phyloP scores from a whole-genome alignment of 1,140 invertebrate genomes.

The Apolygus lucorum region DNA sequence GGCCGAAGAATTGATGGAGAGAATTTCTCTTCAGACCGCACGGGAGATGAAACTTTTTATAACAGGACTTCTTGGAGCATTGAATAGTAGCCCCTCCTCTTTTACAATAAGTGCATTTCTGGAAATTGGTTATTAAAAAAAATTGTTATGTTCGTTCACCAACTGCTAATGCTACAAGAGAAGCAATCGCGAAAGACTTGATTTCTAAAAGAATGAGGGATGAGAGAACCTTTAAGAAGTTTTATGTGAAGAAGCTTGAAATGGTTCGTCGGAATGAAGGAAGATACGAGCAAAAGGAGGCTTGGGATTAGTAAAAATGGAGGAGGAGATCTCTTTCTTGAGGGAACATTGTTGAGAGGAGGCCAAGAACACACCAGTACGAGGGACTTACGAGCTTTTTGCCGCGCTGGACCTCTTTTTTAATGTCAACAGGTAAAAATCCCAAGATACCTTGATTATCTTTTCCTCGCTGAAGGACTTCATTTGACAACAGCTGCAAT shows the following conservation, averaged over 20 bases:
- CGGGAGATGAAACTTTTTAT: conserved; percentile 20
- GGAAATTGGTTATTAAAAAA: not conserved
- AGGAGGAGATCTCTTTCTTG: too few relatives aligned
- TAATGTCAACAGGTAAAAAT: conserved; percentile 13
- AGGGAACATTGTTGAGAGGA: too few relatives aligned
- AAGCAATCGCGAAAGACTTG: too few relatives aligned
- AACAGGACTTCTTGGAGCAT: not conserved
- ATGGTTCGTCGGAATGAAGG: too few relatives aligned
- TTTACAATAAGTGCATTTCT: conserved; percentile 11
- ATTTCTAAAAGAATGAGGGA: too few relatives aligned
- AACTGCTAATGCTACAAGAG: too few relatives aligned
- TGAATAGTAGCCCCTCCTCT: conserved; percentile 10
- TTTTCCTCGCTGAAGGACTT: conserved; percentile 12
- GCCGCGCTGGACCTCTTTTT: conserved; percentile 1
- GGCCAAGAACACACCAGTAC: too few relatives aligned
- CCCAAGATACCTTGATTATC: conserved; percentile 11
- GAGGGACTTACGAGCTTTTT: conserved; percentile 18
- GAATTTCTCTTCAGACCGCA: conserved; percentile 18
- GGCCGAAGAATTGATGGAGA: conserved; percentile 18
- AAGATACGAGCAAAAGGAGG: too few relatives aligned
- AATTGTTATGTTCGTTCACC: too few relatives aligned
- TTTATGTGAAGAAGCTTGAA: not conserved
- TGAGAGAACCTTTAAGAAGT: not conserved
- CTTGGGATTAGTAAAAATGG: too few relatives aligned
- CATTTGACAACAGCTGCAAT: conserved; percentile 14